phyloP scores from a whole-genome alignment of 2,113 vertebrate genomes.

The Planiliza haematocheilus region DNA sequence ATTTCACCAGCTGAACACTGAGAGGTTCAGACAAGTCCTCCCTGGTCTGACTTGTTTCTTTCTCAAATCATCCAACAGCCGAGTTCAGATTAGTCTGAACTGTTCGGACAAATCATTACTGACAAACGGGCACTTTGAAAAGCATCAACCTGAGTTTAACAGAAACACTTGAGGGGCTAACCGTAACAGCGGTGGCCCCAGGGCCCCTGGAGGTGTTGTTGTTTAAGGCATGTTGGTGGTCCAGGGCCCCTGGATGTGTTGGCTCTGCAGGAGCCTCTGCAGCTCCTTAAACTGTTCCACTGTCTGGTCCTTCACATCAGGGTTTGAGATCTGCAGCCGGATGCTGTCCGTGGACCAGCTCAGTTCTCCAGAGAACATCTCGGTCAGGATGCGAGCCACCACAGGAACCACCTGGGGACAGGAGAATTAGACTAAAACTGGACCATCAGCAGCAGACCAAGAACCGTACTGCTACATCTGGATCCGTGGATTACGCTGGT shows the following conservation, averaged over 20 bases:
- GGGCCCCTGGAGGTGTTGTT: neutral
- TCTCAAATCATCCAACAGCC: too few species aligned
- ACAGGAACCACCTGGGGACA: constrained; percentile 90
- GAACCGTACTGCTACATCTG: too few species aligned
- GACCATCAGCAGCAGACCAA: too few species aligned
- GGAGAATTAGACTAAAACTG: neutral
- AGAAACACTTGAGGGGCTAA: neutral
- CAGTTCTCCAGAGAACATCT: constrained; percentile 96
- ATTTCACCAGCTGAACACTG: too few species aligned
- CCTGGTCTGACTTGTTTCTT: too few species aligned
- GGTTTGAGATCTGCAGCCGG: constrained; percentile 94
- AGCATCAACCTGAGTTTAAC: neutral
- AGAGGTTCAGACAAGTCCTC: too few species aligned
- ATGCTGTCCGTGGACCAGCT: constrained; percentile 95
- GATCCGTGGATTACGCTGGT: too few species aligned
- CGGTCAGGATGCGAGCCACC: constrained; percentile 91
- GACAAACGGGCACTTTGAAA: too few species aligned
- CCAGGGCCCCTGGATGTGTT: constrained; percentile 87
- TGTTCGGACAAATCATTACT: too few species aligned
- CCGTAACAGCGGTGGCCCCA: neutral
- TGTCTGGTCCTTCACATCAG: constrained; percentile 94
- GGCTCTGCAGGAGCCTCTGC: constrained; percentile 90
- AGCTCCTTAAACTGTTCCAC: constrained; percentile 97
- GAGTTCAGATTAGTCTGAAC: too few species aligned
- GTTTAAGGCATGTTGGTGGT: constrained; percentile 69